These are phyloP conservation scores for Rhineura floridana DNA, from an alignment of 2,113 vertebrate species.

Conservation along the genomic window DNA sequence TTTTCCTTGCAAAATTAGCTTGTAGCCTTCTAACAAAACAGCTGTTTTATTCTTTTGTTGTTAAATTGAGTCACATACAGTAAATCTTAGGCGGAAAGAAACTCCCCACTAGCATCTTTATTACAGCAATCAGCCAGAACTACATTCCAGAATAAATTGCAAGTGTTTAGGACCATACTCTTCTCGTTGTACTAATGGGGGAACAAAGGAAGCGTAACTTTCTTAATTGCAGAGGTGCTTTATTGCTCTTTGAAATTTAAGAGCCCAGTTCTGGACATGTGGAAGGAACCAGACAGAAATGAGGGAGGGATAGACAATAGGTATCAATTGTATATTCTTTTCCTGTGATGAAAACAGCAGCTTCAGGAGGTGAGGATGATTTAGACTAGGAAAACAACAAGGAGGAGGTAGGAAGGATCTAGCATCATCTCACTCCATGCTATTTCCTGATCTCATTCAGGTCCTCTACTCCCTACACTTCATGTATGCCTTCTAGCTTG, in stretches of 20 bases:
- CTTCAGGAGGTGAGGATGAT: background rate
- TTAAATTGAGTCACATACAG: constrained; percentile 14
- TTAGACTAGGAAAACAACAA: background rate
- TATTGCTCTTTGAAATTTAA: constrained; percentile 29
- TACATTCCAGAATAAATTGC: constrained; percentile 10
- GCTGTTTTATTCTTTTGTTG: constrained; percentile 1
- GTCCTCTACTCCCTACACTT: background rate
- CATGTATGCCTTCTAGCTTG: background rate
- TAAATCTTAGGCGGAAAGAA: constrained; percentile 23
- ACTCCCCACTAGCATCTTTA: constrained; percentile 12
- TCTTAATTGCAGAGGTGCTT: constrained; percentile 16
- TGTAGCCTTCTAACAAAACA: constrained; percentile 14
- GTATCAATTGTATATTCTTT: background rate
- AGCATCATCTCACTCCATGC: background rate
- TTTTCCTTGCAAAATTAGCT: constrained; percentile 10
- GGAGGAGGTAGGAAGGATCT: background rate
- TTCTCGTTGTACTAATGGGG: background rate
- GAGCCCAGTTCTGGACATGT: background rate
- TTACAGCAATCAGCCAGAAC: constrained; percentile 8
- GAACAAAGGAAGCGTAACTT: constrained; percentile 21
- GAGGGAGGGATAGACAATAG: background rate
- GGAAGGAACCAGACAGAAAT: background rate
- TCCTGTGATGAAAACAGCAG: background rate
- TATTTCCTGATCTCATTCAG: background rate
- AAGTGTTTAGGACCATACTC: background rate